Percentiles rank a stretch among this genome's conserved stretches.
These are phyloP conservation scores for Hystrix cristata DNA, from an alignment of 2,113 vertebrate genomes.

Conservation along the genomic window DNA sequence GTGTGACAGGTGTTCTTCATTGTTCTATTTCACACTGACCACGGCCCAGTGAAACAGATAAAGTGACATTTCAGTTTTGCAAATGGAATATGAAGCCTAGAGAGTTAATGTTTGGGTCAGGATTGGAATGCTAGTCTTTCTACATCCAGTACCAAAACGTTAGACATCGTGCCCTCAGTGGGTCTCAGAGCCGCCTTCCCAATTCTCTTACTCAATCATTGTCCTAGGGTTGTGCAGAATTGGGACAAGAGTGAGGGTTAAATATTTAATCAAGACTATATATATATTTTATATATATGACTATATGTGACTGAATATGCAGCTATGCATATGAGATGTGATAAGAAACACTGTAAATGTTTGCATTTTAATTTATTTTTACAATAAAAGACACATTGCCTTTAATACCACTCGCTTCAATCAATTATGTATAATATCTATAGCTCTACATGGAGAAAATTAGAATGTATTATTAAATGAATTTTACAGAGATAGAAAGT, in stretches of 20 bases:
- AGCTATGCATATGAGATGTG: not conserved
- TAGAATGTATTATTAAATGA: not conserved
- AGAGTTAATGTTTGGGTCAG: not conserved
- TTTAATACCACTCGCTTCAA: not conserved
- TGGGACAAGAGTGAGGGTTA: not conserved
- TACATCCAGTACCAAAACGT: not conserved
- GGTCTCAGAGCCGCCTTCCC: not conserved
- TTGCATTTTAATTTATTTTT: not conserved
- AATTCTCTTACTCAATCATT: not conserved
- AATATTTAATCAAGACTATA: conserved; percentile 6
- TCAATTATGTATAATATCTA: conserved; percentile 35
- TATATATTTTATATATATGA: not conserved
- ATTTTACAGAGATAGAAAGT: conserved; percentile 34
- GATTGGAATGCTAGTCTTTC: not conserved
- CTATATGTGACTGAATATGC: not conserved
- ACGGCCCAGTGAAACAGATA: not conserved
- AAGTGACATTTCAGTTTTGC: not conserved
- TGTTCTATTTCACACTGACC: not conserved
- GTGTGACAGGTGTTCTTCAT: rapidly evolving
- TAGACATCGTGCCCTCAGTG: not conserved
- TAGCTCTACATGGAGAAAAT: not conserved
- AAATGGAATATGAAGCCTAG: not conserved
- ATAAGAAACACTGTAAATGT: not conserved
- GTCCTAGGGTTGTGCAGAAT: not conserved
- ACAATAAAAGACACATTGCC: not conserved